Evolutionary conservation across 2,113 vertebrate species (phyloP).

Genomic region (Jacana jacana): DNA sequence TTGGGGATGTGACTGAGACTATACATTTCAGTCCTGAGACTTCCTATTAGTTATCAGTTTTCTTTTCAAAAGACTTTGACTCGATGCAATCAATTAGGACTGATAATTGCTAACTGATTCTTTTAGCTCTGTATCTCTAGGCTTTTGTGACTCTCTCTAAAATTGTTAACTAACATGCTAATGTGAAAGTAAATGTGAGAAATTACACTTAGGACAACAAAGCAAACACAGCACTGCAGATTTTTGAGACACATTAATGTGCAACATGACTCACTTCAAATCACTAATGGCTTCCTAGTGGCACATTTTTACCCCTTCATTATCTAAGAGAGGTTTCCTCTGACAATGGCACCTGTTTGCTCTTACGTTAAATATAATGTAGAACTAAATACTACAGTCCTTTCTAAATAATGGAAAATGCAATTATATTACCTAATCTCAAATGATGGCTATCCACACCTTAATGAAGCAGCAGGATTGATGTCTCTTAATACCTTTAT

Average conservation of each 20-base stretch:
- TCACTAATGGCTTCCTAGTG: conserved; percentile 18
- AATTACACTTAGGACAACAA: neutral
- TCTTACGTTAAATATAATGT: neutral
- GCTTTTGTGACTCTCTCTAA: neutral
- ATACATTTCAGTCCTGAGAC: neutral
- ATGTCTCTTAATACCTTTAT: neutral
- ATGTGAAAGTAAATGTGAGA: neutral
- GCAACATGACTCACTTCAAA: neutral
- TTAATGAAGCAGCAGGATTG: neutral
- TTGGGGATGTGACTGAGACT: neutral
- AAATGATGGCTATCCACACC: neutral
- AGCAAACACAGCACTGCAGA: neutral
- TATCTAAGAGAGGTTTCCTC: neutral
- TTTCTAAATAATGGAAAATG: neutral
- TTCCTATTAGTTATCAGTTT: neutral
- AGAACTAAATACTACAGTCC: neutral
- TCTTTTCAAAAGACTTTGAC: neutral
- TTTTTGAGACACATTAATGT: neutral
- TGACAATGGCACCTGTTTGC: neutral
- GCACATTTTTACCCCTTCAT: conserved; percentile 6
- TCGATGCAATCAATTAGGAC: neutral
- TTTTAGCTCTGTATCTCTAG: neutral
- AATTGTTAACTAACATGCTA: neutral
- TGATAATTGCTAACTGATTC: neutral
- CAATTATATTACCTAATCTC: neutral